phyloP scores from a whole-genome alignment of 1,140 invertebrate species.

The Rhyzopertha dominica region DNA sequence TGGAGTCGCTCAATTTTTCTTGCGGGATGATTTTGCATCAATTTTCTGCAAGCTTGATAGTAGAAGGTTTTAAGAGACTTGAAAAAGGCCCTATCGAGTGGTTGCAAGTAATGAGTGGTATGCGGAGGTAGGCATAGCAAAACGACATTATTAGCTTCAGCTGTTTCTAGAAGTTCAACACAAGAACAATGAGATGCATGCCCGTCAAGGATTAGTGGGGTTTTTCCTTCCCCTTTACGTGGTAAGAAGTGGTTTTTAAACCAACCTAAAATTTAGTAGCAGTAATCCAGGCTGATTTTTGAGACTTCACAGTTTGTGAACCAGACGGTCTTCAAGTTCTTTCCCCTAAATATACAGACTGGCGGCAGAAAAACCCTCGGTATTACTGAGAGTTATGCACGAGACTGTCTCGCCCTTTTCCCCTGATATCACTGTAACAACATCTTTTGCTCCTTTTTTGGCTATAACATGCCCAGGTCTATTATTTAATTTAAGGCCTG shows the following conservation, averaged over 20 bases:
- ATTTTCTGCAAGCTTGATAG: no score
- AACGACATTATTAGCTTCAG: no score
- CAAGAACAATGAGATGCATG: no score
- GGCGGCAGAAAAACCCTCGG: conserved; percentile 23
- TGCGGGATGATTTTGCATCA: no score
- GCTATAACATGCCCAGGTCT: conserved; percentile 18
- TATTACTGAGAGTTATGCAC: conserved; percentile 23
- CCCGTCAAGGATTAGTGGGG: conserved; percentile 3
- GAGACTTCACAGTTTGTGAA: conserved; percentile 4
- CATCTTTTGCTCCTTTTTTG: conserved; percentile 19
- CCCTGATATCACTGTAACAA: conserved; percentile 16
- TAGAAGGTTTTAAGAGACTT: no score
- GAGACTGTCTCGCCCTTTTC: conserved; percentile 24
- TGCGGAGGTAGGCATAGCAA: neutral
- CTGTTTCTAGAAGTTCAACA: no score
- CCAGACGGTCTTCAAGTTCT: conserved; percentile 11
- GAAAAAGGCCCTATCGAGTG: no score
- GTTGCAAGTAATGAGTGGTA: no score
- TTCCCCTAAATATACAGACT: conserved; percentile 20
- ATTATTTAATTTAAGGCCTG: conserved; percentile 25
- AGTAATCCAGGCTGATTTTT: conserved; percentile 2
- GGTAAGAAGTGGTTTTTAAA: no score
- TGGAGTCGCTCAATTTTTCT: no score
- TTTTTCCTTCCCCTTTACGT: conserved; percentile 2
- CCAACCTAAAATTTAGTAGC: conserved; percentile 3